Evolutionary conservation across 2,888 invertebrate species (phyloP).

Genomic region (Machimus atricapillus): DNA sequence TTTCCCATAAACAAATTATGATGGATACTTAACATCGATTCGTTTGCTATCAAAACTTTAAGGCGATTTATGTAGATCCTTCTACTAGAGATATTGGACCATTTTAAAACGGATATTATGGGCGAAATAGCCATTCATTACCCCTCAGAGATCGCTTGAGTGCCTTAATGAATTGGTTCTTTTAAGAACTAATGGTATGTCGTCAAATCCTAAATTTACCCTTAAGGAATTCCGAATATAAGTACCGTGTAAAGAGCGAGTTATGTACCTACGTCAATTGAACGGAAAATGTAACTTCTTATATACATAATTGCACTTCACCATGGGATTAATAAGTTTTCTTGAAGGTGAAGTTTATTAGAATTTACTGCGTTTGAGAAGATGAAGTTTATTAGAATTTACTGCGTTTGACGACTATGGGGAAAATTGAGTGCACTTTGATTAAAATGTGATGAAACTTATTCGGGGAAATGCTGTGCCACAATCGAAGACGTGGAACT

Average conservation of each 20-base stretch:
- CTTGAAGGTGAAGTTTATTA: not conserved
- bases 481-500: no score
- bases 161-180: not conserved
- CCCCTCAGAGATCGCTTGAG: not conserved
- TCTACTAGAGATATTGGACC: not conserved
- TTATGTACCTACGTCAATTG: not conserved
- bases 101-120: not conserved
- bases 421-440: no score
- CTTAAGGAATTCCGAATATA: not conserved
- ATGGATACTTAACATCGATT: not conserved
- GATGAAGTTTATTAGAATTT: not conserved
- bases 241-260: not conserved
- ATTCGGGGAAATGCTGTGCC: no score
- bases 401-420: not conserved
- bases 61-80: not conserved
- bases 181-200: not conserved
- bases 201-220: not conserved
- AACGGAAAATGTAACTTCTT: not conserved
- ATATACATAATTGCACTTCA: not conserved
- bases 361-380: not conserved
- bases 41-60: not conserved
- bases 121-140: not conserved
- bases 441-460: no score
- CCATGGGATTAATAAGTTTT: not conserved
- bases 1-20: not conserved